Percentiles rank a stretch among this genome's conserved stretches.
These are phyloP conservation scores for Scrobipalpa atriplicella DNA, from an alignment of 2,888 invertebrate genomes.

Conservation along the genomic window DNA sequence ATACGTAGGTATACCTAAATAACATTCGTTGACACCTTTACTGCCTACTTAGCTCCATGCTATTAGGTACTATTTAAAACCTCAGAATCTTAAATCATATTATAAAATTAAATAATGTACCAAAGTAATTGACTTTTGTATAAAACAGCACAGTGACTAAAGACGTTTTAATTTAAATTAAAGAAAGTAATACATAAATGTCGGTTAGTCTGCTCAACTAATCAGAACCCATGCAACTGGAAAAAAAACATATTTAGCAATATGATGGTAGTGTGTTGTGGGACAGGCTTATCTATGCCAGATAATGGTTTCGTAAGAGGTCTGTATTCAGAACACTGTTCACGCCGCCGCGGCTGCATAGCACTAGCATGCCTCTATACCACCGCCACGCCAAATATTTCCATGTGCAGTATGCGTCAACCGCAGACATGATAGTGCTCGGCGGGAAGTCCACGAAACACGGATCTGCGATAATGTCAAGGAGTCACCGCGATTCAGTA, in stretches of 20 bases:
- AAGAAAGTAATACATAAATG: too few relatives aligned
- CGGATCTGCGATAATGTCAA: constrained; percentile 29
- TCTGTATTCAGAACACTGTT: too few relatives aligned
- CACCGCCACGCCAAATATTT: constrained; percentile 26
- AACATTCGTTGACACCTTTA: too few relatives aligned
- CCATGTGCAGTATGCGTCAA: constrained; percentile 14
- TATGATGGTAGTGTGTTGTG: constrained; percentile 32
- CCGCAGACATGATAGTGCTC: constrained; percentile 12
- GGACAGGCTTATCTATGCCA: constrained; percentile 45
- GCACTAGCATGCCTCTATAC: not conserved
- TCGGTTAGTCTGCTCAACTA: not conserved
- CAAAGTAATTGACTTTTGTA: too few relatives aligned
- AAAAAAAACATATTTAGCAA: constrained; percentile 44
- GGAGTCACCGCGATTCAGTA: constrained; percentile 15
- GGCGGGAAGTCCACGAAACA: constrained; percentile 23
- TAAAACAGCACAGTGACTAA: too few relatives aligned
- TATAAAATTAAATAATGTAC: too few relatives aligned
- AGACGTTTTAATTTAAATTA: too few relatives aligned
- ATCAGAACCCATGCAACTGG: not conserved
- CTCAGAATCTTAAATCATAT: too few relatives aligned
- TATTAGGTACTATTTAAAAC: too few relatives aligned
- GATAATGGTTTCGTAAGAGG: constrained; percentile 50
- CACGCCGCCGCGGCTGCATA: constrained; percentile 26
- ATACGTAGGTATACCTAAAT: too few relatives aligned
- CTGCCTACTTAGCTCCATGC: too few relatives aligned